Base-by-base conservation (phyloP, 2,888 invertebrate species). In the Tetragonisca angustula region DNA sequence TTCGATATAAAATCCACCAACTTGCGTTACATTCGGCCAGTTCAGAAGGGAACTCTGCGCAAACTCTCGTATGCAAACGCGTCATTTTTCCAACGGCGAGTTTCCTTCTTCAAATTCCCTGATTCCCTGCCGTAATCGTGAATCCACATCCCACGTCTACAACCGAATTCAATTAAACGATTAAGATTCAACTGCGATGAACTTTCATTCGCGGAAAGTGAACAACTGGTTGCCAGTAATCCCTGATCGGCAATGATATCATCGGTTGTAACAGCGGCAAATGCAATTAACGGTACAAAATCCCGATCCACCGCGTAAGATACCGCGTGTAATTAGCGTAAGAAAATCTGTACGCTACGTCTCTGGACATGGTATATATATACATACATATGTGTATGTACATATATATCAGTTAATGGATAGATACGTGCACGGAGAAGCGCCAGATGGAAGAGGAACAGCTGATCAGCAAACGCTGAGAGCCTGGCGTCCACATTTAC, bases 401-500 rank as follows among this genome's bases (percentile, higher is more conserved):
- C 9, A 9, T 1, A 11, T 9, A 6, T 32, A 36, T 36, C 54
- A 43, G 36, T 71, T 59, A 71, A 65, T 74, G 24, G 54, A 64
- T 71, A 59, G 71, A 59, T 59, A 43, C 32, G 50, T 32, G 52
- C 52, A 36, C 36, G 52, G 4, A 43, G 43, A 19, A 32, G 65
- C 19, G 49, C 32, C 32, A 62, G 62, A 61, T 64, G 71, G 59
- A 77, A 70, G 27, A 77, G 72, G 70, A 54, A 36, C 65, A n/a
- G 21, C 17, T 67, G 81, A 77, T 81, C 77, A 69, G 77, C 75
- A 79, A 87, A 84, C 67, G 84, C 76, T 61, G 21, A 64, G n/a
- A 72, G 75, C 54, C 73, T 72, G 74, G 76, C 64, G 76, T 59
- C 79, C 73, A 84, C 72, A 77, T 86, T 76, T 76, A 56, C 43